Base-by-base conservation (phyloP, 2,888 invertebrate species). In the Harmothoe impar region DNA sequence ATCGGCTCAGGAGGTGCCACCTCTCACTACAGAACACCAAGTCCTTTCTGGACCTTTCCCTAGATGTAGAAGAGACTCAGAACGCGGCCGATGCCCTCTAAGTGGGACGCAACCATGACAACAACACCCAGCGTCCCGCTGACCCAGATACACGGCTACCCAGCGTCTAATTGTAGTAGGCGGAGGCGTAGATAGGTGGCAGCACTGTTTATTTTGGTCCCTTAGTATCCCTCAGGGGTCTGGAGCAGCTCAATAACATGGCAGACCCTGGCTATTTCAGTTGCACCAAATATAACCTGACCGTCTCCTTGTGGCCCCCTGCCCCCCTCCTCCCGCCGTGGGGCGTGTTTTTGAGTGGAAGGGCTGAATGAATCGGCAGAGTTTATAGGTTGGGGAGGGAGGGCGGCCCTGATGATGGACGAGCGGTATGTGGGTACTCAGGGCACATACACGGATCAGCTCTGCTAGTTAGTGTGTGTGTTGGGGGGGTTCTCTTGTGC, bases 191-290 rank as follows among this genome's bases (percentile, higher is more conserved):
- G 52, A 86, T 86, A 86, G 86, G 56, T 52, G 86, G 86, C 86
- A 56, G 86, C 86, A 54, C 54, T 86, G 56, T 86, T 86, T 86
- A 86, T 86, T 86, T 86, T 86, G 86, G 86, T 86, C 54, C 29
- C 86, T 86, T 56, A 52, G 54, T 54, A 56, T 86, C 86, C 86
- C 86, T 25, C 7, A 31, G 86, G 86, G 86, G 54, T 35, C 3
- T 35, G 3, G 52, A 25, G 20, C 12, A n/a, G 54, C 86, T 56
- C 86, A 86, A 86, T 86, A 86, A 86, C 86, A 25, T 5, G 15
- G 29, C 31, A 23, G 17, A 23, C 81, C 35, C 35, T 81, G 81
- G 81, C 33, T 81, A 81, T 81, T 81, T 81, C 81, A 33, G 81
- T 35, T 20, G 35, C 5, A 81, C 81, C 81, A 81, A 81, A 81